Evolutionary conservation across 2,113 vertebrate species (phyloP), one percentile per base, ranked within the genome.

Genomic region (human (Homo sapiens)): DNA sequence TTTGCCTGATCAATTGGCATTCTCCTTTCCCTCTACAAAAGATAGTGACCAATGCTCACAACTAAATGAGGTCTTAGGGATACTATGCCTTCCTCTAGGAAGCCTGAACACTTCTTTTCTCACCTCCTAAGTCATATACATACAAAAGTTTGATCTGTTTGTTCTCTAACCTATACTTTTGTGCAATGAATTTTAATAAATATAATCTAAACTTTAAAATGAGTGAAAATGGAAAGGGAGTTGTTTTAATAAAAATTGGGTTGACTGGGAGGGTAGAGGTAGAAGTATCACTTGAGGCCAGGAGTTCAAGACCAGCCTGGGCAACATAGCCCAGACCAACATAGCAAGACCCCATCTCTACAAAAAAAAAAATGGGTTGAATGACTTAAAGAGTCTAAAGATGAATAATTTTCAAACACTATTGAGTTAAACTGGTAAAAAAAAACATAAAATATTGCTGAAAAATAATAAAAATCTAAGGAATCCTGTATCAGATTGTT

Each of bases 391-490:
- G 91, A 85, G 22, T 89, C 10, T 93, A 90, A 79, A 90, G 9
- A 11, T 78, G 64, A 90, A 73, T 80, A 17, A 75, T 38, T 93
- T 90, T 45, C 95, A 83, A 94, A 92, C 17, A 55, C 5, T 11
- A 81, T 13, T 84, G 70, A 94, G 81, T 93, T 85, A 94, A 94
- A 88, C 9, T 89, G 1, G 8, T 82, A 30, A 4, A 52, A 88
- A 90, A 48, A 75, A 61, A 18, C 70, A 55, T 72, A 32, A 90
- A 89, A 89, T 88, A 85, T 45, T 78, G 11, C 8, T 78, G 23
- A 20, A 94, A 89, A 93, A 35, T 78, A 86, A 64, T 68, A 25
- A 87, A 90, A 93, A 72, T 64, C 22, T 76, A 94, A 32, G 43
- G 50, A 96, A 76, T 48, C 32, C 22, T 93, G 3, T 55, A 93